Evolutionary conservation across 2,888 invertebrate species (phyloP).

Genomic region (Carabus problematicus): DNA sequence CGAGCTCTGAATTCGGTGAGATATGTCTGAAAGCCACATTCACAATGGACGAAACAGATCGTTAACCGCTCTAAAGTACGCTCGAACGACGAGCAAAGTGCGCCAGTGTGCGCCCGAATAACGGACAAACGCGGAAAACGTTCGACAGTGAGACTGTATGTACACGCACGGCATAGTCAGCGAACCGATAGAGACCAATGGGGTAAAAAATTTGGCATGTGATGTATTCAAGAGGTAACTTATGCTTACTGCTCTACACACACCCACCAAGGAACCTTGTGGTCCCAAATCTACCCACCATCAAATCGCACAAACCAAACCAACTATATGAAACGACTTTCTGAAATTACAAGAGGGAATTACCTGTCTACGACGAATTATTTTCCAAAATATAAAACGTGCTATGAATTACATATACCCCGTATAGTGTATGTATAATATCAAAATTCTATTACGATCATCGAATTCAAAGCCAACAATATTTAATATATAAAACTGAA

Average conservation of each 20-base stretch:
- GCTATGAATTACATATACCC: slow-evolving; percentile 1
- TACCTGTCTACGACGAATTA: background rate
- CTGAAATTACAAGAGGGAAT: slow-evolving; percentile 16
- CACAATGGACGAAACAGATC: slow-evolving; percentile 12
- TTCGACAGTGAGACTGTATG: background rate
- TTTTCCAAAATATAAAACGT: slow-evolving; percentile 3
- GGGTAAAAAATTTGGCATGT: slow-evolving; percentile 20
- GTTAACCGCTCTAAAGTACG: slow-evolving; percentile 11
- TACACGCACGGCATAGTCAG: slow-evolving; percentile 11
- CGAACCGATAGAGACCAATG: slow-evolving; percentile 6
- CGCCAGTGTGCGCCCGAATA: slow-evolving; percentile 10
- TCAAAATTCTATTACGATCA: no score
- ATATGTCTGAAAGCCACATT: slow-evolving; percentile 16
- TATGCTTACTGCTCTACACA: background rate
- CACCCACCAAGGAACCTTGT: slow-evolving; percentile 13
- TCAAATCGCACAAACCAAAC: background rate
- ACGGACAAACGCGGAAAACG: background rate
- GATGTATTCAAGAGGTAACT: slow-evolving; percentile 26
- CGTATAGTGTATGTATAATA: no score
- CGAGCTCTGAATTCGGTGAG: slow-evolving; percentile 4
- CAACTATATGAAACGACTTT: slow-evolving; percentile 7
- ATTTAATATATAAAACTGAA: no score
- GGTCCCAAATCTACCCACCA: slow-evolving; percentile 3
- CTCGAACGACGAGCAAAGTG: slow-evolving; percentile 1
- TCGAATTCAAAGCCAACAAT: no score